Evolutionary conservation across 2,888 invertebrate genomes (phyloP), one percentile per base, ranked within the genome.

Genomic region (Salpingus planirostris): DNA sequence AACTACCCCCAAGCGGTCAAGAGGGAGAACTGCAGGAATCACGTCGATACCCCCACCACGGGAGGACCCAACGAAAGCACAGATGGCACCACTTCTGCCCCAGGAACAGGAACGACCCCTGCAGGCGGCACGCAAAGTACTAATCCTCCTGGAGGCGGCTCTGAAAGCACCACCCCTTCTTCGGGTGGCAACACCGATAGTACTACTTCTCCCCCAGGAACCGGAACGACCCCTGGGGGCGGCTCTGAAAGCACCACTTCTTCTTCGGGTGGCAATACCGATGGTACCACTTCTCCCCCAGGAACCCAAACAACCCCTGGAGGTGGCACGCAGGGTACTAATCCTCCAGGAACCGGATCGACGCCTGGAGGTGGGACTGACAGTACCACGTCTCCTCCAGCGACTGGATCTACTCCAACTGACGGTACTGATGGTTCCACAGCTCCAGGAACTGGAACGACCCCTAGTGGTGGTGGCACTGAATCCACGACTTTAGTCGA

Each of bases 1-100:
- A 82, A 82, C 57, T 51, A 60, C 40, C 52, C 55, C 67, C 78
- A 74, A 36, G 74, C 76, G 4, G 74, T 78, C 10, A 74, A 77
- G 18, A 25, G 47, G 24, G 29, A 44, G 31, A 29, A 34, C 11
- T 48, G 46, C 29, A 27, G 15, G 12, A 33, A 29, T 21, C 24
- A 34, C 11, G 28, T n/a, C n/a, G n/a, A n/a, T n/a, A n/a, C n/a
- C n/a, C n/a, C n/a, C n/a, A n/a, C n/a, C n/a, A n/a, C n/a, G n/a
- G n/a, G n/a, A n/a, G n/a, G n/a, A n/a, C n/a, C n/a, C n/a, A n/a
- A n/a, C n/a, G n/a, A n/a, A n/a, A n/a, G n/a, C n/a, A n/a, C n/a
- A n/a, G n/a, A n/a, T n/a, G n/a, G n/a, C n/a, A n/a, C n/a, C n/a
- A n/a, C n/a, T n/a, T n/a, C n/a, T n/a, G n/a, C n/a, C n/a, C n/a